These are phyloP conservation scores for Synergus umbraculus DNA, from an alignment of 2,888 invertebrate genomes.

Conservation along the genomic window DNA sequence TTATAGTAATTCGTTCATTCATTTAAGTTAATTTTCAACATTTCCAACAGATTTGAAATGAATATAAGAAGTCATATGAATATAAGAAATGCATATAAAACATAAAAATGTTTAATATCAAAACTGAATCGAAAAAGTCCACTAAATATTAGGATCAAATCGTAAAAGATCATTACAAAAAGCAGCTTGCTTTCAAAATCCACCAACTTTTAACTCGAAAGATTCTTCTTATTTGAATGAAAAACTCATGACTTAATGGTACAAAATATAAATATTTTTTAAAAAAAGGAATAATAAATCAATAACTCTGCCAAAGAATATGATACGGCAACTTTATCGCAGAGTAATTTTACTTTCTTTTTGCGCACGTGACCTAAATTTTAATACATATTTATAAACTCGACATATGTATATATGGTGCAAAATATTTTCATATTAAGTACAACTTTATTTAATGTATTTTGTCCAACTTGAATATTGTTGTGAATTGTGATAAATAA, in stretches of 20 bases:
- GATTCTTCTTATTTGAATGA: too few relatives aligned
- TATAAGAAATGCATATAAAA: background rate
- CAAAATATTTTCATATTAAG: background rate
- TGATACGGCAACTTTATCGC: background rate
- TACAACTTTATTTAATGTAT: background rate
- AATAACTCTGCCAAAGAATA: background rate
- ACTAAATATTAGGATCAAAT: background rate
- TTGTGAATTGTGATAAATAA: background rate
- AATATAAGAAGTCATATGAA: background rate
- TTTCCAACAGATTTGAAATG: background rate
- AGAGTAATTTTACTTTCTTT: background rate
- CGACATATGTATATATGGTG: background rate
- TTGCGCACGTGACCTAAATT: background rate
- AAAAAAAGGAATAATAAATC: too few relatives aligned
- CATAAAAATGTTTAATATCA: too few relatives aligned
- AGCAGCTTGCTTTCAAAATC: too few relatives aligned
- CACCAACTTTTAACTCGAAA: too few relatives aligned
- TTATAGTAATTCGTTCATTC: background rate
- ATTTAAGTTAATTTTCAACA: background rate
- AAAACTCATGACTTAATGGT: too few relatives aligned
- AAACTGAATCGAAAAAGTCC: too few relatives aligned
- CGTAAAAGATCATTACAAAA: background rate
- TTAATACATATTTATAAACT: background rate
- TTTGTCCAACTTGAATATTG: background rate
- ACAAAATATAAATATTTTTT: too few relatives aligned